Evolutionary conservation across 37 sponge, comb jelly and placozoan species (phyloP).

Genomic region (Chondrilla cf. caribensis): DNA sequence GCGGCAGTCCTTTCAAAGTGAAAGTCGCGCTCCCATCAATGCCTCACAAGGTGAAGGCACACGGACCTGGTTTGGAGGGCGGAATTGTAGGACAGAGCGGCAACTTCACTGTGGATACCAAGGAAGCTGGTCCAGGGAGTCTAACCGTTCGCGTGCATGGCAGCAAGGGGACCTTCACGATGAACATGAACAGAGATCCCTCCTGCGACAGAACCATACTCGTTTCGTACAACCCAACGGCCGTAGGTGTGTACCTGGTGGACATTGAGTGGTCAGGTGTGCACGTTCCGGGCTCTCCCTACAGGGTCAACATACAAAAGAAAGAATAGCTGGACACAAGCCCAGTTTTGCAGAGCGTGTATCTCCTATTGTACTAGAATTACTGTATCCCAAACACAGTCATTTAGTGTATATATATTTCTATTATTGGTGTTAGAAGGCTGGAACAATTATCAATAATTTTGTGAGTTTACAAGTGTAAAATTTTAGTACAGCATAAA

Average conservation of each 20-base stretch:
- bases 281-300: constrained; percentile 77
- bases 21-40: constrained; percentile 44
- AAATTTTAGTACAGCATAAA: too few relatives aligned
- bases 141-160: constrained; percentile 69
- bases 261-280: constrained; percentile 73
- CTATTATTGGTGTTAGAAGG: too few relatives aligned
- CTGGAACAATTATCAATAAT: too few relatives aligned
- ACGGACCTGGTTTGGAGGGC: constrained; percentile 56
- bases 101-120: constrained; percentile 68
- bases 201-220: constrained; percentile 60
- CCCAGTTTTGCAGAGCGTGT: too few relatives aligned
- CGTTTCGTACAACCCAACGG: constrained; percentile 71
- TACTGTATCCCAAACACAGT: too few relatives aligned
- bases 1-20: constrained; percentile 76
- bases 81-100: constrained; percentile 66
- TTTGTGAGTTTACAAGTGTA: too few relatives aligned
- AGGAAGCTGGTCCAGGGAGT: constrained; percentile 68
- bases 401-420: too few relatives aligned
- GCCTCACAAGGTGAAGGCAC: constrained; percentile 45
- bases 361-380: too few relatives aligned
- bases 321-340: neutral
- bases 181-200: constrained; percentile 73
- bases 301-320: constrained; percentile 43
- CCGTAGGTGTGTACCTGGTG: constrained; percentile 57
- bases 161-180: constrained; percentile 75